Percentiles rank a stretch among this genome's conserved stretches.
phyloP scores from a whole-genome alignment of 2,113 vertebrate species.

The Lophotis ruficrista region DNA sequence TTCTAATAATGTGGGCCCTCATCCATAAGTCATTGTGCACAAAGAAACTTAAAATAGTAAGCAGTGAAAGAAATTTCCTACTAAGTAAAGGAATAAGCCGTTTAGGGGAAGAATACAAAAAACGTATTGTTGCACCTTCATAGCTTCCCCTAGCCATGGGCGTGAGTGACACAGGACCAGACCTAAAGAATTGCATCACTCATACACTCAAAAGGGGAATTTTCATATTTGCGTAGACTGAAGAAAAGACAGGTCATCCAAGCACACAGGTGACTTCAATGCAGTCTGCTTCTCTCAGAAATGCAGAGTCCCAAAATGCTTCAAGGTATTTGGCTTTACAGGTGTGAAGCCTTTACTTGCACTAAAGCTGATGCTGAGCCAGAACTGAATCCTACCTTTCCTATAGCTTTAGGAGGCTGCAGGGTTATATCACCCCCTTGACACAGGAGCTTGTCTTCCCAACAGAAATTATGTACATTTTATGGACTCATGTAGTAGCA shows the following conservation, averaged over 20 bases:
- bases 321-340: background rate
- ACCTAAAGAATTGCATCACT: background rate
- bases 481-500: background rate
- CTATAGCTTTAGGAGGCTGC: background rate
- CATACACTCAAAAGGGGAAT: background rate
- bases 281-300: background rate
- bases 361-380: background rate
- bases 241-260: background rate
- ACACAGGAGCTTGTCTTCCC: background rate
- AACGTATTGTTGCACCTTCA: background rate
- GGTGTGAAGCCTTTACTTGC: background rate
- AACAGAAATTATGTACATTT: background rate
- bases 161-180: background rate
- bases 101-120: background rate
- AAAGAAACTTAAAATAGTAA: conserved; percentile 28
- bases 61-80: background rate
- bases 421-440: background rate
- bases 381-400: background rate
- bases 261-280: background rate
- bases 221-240: background rate
- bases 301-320: background rate
- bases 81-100: background rate
- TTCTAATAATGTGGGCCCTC: conserved; percentile 1
- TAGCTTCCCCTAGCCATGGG: background rate
- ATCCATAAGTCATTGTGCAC: background rate